phyloP scores from a whole-genome alignment of 92 coral and sea anemone species.

The Epizoanthus fatuus region DNA sequence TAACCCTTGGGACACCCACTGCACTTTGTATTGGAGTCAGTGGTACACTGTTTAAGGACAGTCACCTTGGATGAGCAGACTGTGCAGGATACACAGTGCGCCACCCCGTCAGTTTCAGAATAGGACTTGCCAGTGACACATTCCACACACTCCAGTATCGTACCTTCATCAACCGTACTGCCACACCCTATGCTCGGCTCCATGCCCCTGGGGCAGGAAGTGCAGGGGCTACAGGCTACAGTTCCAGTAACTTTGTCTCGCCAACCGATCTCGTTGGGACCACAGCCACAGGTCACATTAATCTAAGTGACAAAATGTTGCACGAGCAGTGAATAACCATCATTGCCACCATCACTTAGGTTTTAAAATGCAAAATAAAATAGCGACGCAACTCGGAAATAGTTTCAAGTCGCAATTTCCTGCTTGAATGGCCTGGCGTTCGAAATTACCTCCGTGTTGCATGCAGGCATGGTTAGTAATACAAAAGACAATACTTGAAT shows the following conservation, averaged over 20 bases:
- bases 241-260: constrained; percentile 3
- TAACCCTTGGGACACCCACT: constrained; percentile 16
- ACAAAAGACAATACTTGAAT: too few relatives aligned
- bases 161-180: constrained; percentile 10
- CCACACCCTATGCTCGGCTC: constrained; percentile 31
- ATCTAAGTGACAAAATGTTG: not conserved
- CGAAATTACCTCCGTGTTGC: too few relatives aligned
- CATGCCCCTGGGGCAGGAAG: constrained; percentile 23
- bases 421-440: too few relatives aligned
- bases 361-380: too few relatives aligned
- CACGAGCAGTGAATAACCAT: too few relatives aligned
- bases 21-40: constrained; percentile 22
- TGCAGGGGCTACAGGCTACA: not conserved
- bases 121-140: constrained; percentile 9
- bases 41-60: not conserved
- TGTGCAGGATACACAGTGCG: constrained; percentile 12
- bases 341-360: too few relatives aligned
- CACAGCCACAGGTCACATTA: not conserved
- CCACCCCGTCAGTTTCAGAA: constrained; percentile 24
- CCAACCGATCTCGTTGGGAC: constrained; percentile 27
- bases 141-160: not conserved
- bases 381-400: too few relatives aligned
- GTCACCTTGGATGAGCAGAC: constrained; percentile 6
- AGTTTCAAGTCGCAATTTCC: too few relatives aligned
- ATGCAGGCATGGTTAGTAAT: too few relatives aligned